These are phyloP conservation scores for Eutolmus rufibarbis DNA, from an alignment of 2,888 invertebrate genomes.

Conservation along the genomic window DNA sequence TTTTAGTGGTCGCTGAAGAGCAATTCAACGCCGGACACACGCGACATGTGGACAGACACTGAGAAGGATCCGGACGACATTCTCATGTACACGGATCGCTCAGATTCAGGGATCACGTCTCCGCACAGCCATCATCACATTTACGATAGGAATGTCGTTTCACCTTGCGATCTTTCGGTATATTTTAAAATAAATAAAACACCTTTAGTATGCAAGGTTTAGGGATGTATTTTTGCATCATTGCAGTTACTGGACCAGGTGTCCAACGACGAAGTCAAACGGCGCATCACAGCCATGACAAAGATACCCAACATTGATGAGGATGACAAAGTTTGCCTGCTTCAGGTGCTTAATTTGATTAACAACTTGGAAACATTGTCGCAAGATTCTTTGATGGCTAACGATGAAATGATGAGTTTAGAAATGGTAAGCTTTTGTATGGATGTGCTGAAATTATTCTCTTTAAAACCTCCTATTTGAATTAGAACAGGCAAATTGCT, in stretches of 20 bases:
- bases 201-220: background rate
- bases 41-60: slow-evolving; percentile 56
- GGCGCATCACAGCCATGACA: slow-evolving; percentile 53
- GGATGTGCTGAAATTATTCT: background rate
- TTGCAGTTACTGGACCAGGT: slow-evolving; percentile 51
- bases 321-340: slow-evolving; percentile 70
- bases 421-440: slow-evolving; percentile 54
- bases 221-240: background rate
- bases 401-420: slow-evolving; percentile 68
- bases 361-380: slow-evolving; percentile 68
- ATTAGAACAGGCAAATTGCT: background rate
- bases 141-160: slow-evolving; percentile 51
- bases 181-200: background rate
- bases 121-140: slow-evolving; percentile 54
- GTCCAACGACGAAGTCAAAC: slow-evolving; percentile 56
- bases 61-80: slow-evolving; percentile 48
- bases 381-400: slow-evolving; percentile 56
- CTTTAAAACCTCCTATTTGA: background rate
- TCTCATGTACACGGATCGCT: slow-evolving; percentile 50
- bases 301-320: slow-evolving; percentile 58
- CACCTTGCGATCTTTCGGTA: slow-evolving; percentile 54
- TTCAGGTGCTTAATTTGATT: slow-evolving; percentile 69
- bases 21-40: slow-evolving; percentile 53
- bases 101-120: slow-evolving; percentile 55
- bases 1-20: slow-evolving; percentile 58